Evolutionary conservation across 1,140 invertebrate genomes (phyloP).

Genomic region (Bathynomus jamesi): DNA sequence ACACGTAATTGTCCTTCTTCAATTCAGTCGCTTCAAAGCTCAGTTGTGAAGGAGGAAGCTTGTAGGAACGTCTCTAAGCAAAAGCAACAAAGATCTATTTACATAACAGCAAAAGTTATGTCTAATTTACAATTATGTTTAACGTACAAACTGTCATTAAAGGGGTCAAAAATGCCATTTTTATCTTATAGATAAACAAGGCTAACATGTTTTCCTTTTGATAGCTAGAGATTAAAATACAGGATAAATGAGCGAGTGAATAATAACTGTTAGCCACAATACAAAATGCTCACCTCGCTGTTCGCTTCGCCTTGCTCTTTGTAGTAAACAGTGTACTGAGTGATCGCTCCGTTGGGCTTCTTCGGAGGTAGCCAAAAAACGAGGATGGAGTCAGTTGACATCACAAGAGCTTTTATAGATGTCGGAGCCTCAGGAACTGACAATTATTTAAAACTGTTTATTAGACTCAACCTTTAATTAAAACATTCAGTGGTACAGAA

Average conservation of each 20-base stretch:
- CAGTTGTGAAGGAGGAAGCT: slow-evolving; percentile 55
- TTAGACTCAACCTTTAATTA: no score
- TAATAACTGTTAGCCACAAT: not conserved
- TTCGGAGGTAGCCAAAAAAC: slow-evolving; percentile 87
- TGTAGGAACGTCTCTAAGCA: slow-evolving; percentile 47
- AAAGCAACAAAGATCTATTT: slow-evolving; percentile 16
- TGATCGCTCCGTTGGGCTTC: slow-evolving; percentile 85
- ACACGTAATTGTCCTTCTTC: slow-evolving; percentile 74
- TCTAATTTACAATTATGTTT: no score
- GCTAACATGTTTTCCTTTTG: no score
- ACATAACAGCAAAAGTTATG: slow-evolving; percentile 3
- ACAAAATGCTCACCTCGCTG: slow-evolving; percentile 20
- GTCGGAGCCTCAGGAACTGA: slow-evolving; percentile 84
- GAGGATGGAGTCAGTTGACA: slow-evolving; percentile 80
- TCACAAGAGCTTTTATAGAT: slow-evolving; percentile 83
- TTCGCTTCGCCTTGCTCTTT: slow-evolving; percentile 51
- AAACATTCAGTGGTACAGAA: no score
- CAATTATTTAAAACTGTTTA: no score
- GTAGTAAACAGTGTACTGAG: slow-evolving; percentile 86
- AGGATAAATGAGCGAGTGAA: not conserved
- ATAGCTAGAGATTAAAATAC: not conserved
- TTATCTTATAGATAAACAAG: no score
- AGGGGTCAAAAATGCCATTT: no score
- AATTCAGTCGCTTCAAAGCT: slow-evolving; percentile 76
- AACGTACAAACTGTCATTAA: no score